These are phyloP conservation scores for Noctuana brunneofusca DNA, from an alignment of 2,888 invertebrate genomes.

Conservation along the genomic window DNA sequence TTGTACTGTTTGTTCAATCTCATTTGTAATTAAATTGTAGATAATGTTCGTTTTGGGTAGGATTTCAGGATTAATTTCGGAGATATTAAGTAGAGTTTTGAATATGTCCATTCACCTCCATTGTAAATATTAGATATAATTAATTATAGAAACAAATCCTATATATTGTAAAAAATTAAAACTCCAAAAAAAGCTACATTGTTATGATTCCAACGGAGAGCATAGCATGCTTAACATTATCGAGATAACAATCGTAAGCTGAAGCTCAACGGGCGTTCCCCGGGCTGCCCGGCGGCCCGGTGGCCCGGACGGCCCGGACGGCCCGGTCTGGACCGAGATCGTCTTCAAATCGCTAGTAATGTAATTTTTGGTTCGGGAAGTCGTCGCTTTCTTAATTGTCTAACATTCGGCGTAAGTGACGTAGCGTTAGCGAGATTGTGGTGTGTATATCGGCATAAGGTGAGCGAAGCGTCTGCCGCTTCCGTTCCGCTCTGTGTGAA, in stretches of 20 bases:
- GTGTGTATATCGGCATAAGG: conserved; percentile 59
- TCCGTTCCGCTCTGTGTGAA: conserved; percentile 73
- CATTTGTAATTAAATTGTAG: conserved; percentile 77
- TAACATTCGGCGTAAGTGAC: conserved; percentile 72
- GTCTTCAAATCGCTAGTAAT: conserved; percentile 44
- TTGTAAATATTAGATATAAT: conserved; percentile 83
- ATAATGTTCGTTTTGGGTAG: conserved; percentile 81
- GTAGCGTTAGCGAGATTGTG: conserved; percentile 68
- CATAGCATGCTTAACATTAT: conserved; percentile 63
- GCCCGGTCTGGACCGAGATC: conserved; percentile 39
- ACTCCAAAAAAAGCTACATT: conserved; percentile 81
- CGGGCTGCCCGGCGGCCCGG: conserved; percentile 33
- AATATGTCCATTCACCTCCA: conserved; percentile 82
- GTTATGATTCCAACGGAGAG: conserved; percentile 72
- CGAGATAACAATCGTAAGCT: conserved; percentile 71
- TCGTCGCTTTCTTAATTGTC: conserved; percentile 71
- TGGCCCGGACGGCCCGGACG: conserved; percentile 11
- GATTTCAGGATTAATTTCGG: conserved; percentile 71
- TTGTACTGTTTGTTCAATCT: conserved; percentile 44
- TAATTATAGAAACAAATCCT: conserved; percentile 82
- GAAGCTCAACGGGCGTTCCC: conserved; percentile 55
- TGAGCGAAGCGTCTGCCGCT: conserved; percentile 39
- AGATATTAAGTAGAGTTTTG: conserved; percentile 76
- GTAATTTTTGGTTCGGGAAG: conserved; percentile 70
- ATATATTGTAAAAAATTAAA: conserved; percentile 82